A percentile compares a stretch with the other conserved stretches of the same genome.
phyloP scores from a whole-genome alignment of 2,797 vertebrate genomes.

The Lerista edwardsae region DNA sequence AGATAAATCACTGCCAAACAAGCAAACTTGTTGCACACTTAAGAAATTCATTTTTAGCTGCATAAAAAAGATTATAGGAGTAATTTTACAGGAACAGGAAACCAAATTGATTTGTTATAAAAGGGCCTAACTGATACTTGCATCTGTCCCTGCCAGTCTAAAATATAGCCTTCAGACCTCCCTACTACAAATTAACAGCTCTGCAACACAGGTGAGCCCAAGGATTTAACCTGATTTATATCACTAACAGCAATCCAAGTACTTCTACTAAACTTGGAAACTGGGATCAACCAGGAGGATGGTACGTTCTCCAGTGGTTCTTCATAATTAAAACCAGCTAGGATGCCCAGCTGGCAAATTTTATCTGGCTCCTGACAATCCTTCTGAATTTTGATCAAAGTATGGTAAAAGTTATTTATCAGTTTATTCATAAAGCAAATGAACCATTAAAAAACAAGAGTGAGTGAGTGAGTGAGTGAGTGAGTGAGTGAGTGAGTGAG shows the following conservation, averaged over 20 bases:
- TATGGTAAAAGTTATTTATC: neutral
- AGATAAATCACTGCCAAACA: neutral
- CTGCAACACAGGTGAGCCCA: neutral
- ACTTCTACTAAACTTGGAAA: neutral
- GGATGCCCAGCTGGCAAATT: neutral
- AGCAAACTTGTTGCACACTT: neutral
- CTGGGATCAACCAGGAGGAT: neutral
- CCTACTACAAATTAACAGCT: neutral
- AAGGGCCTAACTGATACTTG: neutral
- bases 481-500: neutral
- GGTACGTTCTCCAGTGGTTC: neutral
- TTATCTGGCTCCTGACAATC: neutral
- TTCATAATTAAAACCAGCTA: neutral
- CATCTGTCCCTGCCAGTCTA: neutral
- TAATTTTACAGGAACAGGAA: neutral
- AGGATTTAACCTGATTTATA: neutral
- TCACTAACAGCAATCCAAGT: neutral
- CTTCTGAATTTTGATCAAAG: neutral
- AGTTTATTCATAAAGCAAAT: neutral
- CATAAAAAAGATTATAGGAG: neutral
- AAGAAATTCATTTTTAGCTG: neutral
- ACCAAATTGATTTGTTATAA: constrained; percentile 13
- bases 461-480: no score
- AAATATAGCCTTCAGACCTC: neutral
- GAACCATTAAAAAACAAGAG: neutral